A percentile compares a stretch with the other conserved stretches of the same genome.
These are phyloP conservation scores for Ferdinandea cuprea DNA, from an alignment of 2,888 invertebrate species.

Conservation along the genomic window DNA sequence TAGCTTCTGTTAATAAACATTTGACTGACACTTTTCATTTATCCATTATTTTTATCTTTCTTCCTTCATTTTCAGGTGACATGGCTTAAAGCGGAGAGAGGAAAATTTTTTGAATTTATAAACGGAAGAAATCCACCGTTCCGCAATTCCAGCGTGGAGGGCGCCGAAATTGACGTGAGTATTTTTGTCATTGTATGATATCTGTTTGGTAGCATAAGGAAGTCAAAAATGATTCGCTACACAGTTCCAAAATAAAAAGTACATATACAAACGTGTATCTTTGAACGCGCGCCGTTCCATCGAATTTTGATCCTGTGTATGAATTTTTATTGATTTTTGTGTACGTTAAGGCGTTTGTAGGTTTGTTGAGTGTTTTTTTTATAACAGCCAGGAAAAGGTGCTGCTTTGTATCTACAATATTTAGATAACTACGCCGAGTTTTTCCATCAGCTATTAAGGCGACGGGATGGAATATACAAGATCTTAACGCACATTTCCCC, in stretches of 20 bases:
- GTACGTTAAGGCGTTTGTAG: slow-evolving; percentile 37
- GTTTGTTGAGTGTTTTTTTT: slow-evolving; percentile 12
- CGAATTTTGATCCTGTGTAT: slow-evolving; percentile 37
- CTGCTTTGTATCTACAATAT: slow-evolving; percentile 42
- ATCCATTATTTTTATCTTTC: slow-evolving; percentile 11
- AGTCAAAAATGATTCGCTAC: slow-evolving; percentile 42
- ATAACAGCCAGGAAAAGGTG: slow-evolving; percentile 42
- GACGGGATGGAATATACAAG: slow-evolving; percentile 38
- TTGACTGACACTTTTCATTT: slow-evolving; percentile 48
- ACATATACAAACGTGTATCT: too few species aligned
- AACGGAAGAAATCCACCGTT: slow-evolving; percentile 90
- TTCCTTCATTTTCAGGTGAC: slow-evolving; percentile 80
- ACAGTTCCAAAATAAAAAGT: slow-evolving; percentile 18
- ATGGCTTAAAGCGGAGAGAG: slow-evolving; percentile 83
- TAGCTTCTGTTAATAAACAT: slow-evolving; percentile 6
- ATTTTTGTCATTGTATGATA: slow-evolving; percentile 59
- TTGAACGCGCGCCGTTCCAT: slow-evolving; percentile 30
- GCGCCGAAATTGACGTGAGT: slow-evolving; percentile 91
- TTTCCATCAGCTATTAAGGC: slow-evolving; percentile 55
- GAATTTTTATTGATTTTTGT: slow-evolving; percentile 52
- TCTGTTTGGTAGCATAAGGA: slow-evolving; percentile 21
- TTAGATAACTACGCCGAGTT: slow-evolving; percentile 50
- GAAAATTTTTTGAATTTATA: slow-evolving; percentile 92
- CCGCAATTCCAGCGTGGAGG: slow-evolving; percentile 87
- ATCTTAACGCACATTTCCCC: slow-evolving; percentile 32